These are phyloP conservation scores for Caenorhabditis zanzibari DNA, from an alignment of 2,888 invertebrate species.

Conservation along the genomic window DNA sequence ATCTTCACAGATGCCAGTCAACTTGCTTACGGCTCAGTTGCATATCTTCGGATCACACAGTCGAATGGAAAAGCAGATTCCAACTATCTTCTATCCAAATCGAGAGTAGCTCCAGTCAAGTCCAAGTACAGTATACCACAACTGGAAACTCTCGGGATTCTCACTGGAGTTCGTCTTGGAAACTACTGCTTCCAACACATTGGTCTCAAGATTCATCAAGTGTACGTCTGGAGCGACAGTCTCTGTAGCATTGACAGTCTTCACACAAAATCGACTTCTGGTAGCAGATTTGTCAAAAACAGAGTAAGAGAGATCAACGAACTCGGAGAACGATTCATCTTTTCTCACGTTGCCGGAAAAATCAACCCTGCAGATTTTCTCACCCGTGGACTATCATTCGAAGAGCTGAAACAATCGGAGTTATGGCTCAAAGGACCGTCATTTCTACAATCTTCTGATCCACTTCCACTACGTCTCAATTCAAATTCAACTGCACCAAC, in stretches of 20 bases:
- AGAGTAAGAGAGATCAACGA: constrained; percentile 16
- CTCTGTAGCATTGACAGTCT: constrained; percentile 24
- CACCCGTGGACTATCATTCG: constrained; percentile 13
- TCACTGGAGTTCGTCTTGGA: not conserved
- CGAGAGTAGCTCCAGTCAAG: constrained; percentile 35
- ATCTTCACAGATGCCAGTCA: constrained; percentile 39
- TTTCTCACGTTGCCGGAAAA: constrained; percentile 35
- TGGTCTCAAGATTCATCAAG: not conserved
- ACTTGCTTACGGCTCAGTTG: constrained; percentile 28
- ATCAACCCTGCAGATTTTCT: constrained; percentile 36
- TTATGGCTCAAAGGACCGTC: constrained; percentile 25
- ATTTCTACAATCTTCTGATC: not conserved
- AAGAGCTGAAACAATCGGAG: not conserved
- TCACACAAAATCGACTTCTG: not conserved
- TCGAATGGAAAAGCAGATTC: constrained; percentile 50
- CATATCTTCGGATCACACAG: constrained; percentile 13
- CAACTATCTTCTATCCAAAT: constrained; percentile 70
- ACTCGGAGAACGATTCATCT: not conserved
- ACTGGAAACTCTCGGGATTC: constrained; percentile 12
- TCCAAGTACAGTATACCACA: constrained; percentile 17
- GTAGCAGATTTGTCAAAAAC: constrained; percentile 11
- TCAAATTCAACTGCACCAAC: not conserved
- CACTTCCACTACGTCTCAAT: constrained; percentile 28
- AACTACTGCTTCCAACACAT: not conserved
- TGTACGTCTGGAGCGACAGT: constrained; percentile 38